Conservation (phyloP, 2,888 invertebrate species). For the Rhingia campestris region DNA sequence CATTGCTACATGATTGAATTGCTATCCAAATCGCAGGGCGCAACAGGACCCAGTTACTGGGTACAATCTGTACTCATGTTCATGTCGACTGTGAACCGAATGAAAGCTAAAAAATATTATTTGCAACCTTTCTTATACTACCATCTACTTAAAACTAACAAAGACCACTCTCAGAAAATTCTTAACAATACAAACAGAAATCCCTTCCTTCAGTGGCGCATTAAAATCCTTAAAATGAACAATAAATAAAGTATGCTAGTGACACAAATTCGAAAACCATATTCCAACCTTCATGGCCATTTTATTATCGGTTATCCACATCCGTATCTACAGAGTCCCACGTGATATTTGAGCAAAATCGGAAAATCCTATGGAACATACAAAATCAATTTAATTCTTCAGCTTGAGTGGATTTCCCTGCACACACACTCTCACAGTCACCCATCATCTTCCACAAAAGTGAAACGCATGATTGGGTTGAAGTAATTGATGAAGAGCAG, state of each 20-base stretch:
- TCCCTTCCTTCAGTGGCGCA: no score
- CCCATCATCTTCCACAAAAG: slow-evolving; percentile 42
- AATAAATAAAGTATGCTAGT: neutral
- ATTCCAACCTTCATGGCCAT: neutral
- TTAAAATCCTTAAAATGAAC: no score
- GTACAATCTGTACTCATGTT: no score
- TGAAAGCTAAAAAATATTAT: no score
- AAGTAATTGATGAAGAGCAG: slow-evolving; percentile 65
- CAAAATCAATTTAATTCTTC: slow-evolving; percentile 67
- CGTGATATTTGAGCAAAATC: slow-evolving; percentile 7
- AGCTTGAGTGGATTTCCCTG: slow-evolving; percentile 41
- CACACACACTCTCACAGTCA: slow-evolving; percentile 22
- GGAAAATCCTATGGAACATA: slow-evolving; percentile 37
- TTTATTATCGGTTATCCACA: slow-evolving; percentile 23
- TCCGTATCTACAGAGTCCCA: neutral
- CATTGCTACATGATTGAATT: no score
- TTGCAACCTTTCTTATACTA: no score
- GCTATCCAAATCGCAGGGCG: no score
- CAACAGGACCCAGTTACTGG: no score
- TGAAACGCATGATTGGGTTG: slow-evolving; percentile 60
- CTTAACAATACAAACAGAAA: no score
- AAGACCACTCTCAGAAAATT: no score
- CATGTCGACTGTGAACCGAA: no score
- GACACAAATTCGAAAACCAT: neutral
- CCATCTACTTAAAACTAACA: no score